phyloP scores from a whole-genome alignment of 53 echinoderm and acorn worm genomes.

The Crossaster papposus region DNA sequence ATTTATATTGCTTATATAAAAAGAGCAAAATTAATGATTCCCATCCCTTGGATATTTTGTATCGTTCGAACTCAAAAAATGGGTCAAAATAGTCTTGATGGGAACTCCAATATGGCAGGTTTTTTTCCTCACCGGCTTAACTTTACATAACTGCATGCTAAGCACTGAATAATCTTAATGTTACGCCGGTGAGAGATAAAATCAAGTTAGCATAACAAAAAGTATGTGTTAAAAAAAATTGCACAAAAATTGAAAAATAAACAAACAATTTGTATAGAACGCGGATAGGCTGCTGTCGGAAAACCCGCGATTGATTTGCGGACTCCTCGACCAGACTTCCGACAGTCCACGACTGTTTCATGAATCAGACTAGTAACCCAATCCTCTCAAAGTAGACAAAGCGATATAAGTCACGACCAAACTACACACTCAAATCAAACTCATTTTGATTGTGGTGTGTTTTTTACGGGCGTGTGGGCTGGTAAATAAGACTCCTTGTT shows the following conservation, averaged over 20 bases:
- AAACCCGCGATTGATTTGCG: neutral
- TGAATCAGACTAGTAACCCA: neutral
- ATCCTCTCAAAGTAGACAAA: constrained; percentile 26
- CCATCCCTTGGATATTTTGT: neutral
- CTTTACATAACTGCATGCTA: too few species aligned
- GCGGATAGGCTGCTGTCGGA: neutral
- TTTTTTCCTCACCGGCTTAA: too few species aligned
- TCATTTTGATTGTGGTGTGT: neutral
- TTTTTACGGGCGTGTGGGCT: constrained; percentile 7
- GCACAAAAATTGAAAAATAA: too few species aligned
- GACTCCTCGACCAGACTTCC: neutral
- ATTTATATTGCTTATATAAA: too few species aligned
- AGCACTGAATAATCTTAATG: too few species aligned
- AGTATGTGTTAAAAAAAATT: too few species aligned
- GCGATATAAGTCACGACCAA: constrained; percentile 5
- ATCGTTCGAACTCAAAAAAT: neutral
- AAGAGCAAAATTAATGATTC: neutral
- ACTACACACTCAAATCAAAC: constrained; percentile 3
- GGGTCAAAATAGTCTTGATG: too few species aligned
- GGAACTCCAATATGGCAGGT: too few species aligned
- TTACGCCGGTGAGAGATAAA: too few species aligned
- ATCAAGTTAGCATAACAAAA: too few species aligned
- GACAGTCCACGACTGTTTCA: neutral
- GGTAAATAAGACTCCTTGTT: neutral
- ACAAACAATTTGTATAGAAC: too few species aligned